Conservation (phyloP, 2,797 vertebrate species). For the Aeoliscus strigatus region DNA sequence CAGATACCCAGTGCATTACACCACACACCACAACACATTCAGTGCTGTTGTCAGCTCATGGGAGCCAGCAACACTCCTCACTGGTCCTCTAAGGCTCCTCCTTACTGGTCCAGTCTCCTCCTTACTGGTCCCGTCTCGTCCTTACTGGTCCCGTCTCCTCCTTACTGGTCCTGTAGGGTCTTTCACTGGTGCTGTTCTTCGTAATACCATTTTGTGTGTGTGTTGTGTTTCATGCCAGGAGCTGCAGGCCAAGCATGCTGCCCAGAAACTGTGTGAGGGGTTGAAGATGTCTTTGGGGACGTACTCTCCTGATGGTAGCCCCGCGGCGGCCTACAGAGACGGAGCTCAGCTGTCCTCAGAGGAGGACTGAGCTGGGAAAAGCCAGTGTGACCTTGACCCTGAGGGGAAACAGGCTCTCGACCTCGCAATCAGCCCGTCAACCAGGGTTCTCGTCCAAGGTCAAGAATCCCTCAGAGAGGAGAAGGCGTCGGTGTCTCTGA, state of each 20-base stretch:
- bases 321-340: conserved; percentile 81
- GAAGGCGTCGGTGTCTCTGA: conserved; percentile 41
- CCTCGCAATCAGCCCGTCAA: conserved; percentile 52
- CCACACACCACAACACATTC: too few species aligned
- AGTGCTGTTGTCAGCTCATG: conserved; percentile 41
- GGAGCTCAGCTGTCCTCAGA: conserved; percentile 78
- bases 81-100: conserved; percentile 42
- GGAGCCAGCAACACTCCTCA: conserved; percentile 37
- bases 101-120: conserved; percentile 46
- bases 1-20: too few species aligned
- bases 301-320: conserved; percentile 78
- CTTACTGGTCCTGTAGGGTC: conserved; percentile 46
- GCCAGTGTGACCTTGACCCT: conserved; percentile 51
- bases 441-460: conserved; percentile 53
- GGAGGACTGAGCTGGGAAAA: conserved; percentile 72
- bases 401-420: conserved; percentile 56
- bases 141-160: conserved; percentile 46
- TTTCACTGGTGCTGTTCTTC: conserved; percentile 45
- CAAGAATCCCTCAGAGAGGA: conserved; percentile 45
- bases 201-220: conserved; percentile 51
- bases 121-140: conserved; percentile 45
- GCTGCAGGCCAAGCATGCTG: conserved; percentile 86
- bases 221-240: conserved; percentile 77
- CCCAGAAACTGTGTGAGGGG: conserved; percentile 87
- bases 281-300: conserved; percentile 80